A percentile compares a stretch with the other conserved stretches of the same genome.
phyloP scores from a whole-genome alignment of 2,888 invertebrate species.

The Acanthosoma haemorrhoidale region DNA sequence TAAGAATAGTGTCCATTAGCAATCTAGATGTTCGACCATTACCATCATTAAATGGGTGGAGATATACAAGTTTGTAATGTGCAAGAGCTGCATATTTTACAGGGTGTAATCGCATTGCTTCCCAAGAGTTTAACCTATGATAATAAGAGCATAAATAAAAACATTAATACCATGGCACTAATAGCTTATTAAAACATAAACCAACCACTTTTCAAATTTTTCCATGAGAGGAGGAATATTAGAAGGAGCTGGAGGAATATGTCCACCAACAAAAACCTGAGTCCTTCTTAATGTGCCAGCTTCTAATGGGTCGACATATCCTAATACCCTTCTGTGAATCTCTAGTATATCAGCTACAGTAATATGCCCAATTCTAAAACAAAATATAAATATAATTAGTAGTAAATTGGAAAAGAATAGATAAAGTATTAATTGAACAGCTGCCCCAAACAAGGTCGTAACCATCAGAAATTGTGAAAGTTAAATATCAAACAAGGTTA shows the following conservation, averaged over 20 bases:
- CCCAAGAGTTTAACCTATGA: slow-evolving; percentile 68
- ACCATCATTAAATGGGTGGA: slow-evolving; percentile 95
- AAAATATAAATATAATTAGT: not conserved
- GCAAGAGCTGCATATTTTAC: slow-evolving; percentile 90
- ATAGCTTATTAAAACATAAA: not conserved
- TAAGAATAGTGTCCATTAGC: slow-evolving; percentile 91
- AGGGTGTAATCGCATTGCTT: slow-evolving; percentile 79
- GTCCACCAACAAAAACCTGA: slow-evolving; percentile 93
- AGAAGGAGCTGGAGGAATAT: slow-evolving; percentile 82
- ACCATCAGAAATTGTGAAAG: too few species aligned
- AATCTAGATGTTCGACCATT: slow-evolving; percentile 93
- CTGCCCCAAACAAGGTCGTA: too few species aligned
- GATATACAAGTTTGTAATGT: slow-evolving; percentile 93
- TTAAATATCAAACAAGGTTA: too few species aligned
- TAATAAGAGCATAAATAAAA: not conserved
- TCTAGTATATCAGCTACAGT: slow-evolving; percentile 81
- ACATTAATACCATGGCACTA: not conserved
- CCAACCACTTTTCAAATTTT: slow-evolving; percentile 78
- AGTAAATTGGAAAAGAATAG: not conserved
- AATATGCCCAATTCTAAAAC: slow-evolving; percentile 63
- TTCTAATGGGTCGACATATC: slow-evolving; percentile 88
- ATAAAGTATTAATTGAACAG: too few species aligned
- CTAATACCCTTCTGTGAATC: slow-evolving; percentile 86
- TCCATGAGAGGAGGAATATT: slow-evolving; percentile 76
- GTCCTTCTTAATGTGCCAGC: slow-evolving; percentile 83